Base-by-base conservation (phyloP, 2,797 vertebrate genomes). In the Etheostoma nigrum region DNA sequence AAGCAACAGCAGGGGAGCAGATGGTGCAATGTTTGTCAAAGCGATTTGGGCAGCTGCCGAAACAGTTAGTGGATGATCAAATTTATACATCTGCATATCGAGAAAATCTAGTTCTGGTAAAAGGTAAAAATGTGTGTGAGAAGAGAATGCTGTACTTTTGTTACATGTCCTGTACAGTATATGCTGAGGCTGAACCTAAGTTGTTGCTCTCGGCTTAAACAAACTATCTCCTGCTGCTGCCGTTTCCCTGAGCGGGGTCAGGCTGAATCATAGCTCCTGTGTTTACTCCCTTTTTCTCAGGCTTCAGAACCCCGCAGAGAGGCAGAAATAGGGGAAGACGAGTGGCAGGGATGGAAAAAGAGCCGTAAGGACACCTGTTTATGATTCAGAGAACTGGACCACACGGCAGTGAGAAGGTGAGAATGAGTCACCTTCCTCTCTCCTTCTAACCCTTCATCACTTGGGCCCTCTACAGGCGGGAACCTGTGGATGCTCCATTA, bases 301-400 rank as follows among this genome's bases (percentile, higher is more conserved):
- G 84, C 80, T 89, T 83, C 33, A 80, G 79, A 89, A 74, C 79
- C 82, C 83, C 77, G 76, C 74, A 72, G 80, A 77, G 79, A 82
- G 75, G 74, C 72, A 84, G 54, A 4, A 44, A 74, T 76, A 74
- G 54, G 82, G 69, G 74, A 81, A 66, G 74, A 51, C 25, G n/a
- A 78, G 72, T 5, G 5, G 60, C 67, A 62, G 51, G 27, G 55
- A 76, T 53, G 81, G 71, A 78, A 82, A 82, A 81, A 76, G 51
- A 78, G 52, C 33, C 55, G 58, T 14, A 16, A 71, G 82, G 86
- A 89, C 92, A 92, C 90, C 90, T 92, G 91, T 82, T 86, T 86
- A 87, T 90, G 89, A 93, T 89, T 92, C 86, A 86, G 72, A 83
- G 72, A 78, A 67, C 78, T 62, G 73, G 92, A 91, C 89, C 87